Base-by-base conservation (phyloP, 1,140 invertebrate species). In the Pseudomyrmex dendroicus region DNA sequence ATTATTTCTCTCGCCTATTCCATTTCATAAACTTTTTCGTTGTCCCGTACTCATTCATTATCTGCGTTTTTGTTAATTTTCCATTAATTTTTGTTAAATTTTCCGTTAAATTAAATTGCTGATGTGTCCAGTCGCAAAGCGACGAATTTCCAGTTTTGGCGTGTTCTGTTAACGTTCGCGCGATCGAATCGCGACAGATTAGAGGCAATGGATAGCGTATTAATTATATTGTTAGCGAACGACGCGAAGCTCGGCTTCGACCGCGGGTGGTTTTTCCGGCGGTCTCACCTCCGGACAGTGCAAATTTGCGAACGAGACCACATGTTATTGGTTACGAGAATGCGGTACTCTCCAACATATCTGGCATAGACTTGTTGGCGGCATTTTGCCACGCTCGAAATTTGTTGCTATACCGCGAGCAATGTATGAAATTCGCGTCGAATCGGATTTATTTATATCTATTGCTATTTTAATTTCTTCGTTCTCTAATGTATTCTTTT, bases 141-240 rank as follows among this genome's bases (percentile, higher is more conserved):
- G 25, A n/a, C 63, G 15, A 13, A 46, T 59, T 68, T 57, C 64
- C 17, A 35, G 52, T 68, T 59, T 35, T 35, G 35, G 5, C 20
- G 44, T 20, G 20, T 68, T 70, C 35, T n/a, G 20, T 78, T 70
- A 78, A 59, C 54, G 12, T 50, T 35, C 7, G 44, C 20, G 20
- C 44, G 46, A 80, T 80, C 54, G 76, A 70, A 46, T 80, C 25
- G 52, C 76, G 20, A 70, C 64, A 44, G 15, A 78, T 78, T 70
- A 78, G 5, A 35, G 76, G 54, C 54, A 72, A 59, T 70, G 76
- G 64, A 78, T 80, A 72, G 12, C 76, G 76, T 80, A 80, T 80
- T 80, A 80, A 80, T 72, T 80, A 80, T 80, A 80, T 80, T 80
- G 66, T 80, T 80, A 80, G 74, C 9, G 74, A 48, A 67, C 74